Evolutionary conservation across 2,113 vertebrate species (phyloP), one percentile per base, ranked within the genome.

Genomic region (Geococcyx californianus): DNA sequence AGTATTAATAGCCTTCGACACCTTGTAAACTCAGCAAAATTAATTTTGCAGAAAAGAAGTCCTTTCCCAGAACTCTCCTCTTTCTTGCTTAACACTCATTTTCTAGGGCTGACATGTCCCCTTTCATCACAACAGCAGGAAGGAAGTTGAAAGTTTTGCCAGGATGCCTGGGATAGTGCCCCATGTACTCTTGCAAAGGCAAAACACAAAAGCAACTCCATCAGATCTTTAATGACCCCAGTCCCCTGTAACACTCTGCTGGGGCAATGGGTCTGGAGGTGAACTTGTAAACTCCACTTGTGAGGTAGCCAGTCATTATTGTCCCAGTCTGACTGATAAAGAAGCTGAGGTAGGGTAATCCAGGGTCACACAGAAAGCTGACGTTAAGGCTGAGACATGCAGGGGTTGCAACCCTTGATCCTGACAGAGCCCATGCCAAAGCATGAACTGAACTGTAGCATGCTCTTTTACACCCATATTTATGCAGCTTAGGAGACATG

Each of bases 1-100:
- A 66, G 66, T 11, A 89, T 91, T 95, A 95, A 94, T 60, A 89
- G 90, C 72, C 86, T 91, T 94, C 7, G 5, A 86, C 93, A 95
- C 86, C 93, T 91, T 94, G 84, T 96, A 95, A 93, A 96, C 59
- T 75, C 84, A 93, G 84, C 88, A 95, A 85, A 96, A 87, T 90
- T 87, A 82, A 91, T 94, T 95, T 87, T 70, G 86, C 67, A 89
- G 56, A 38, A 72, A 79, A 81, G 33, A 84, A 91, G 38, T 29
- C 40, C 79, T 90, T 97, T 94, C 88, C 86, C 92, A 94, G 62
- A 70, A 92, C 29, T 67, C 80, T 92, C 40, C 23, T 91, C 87
- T 90, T 73, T 51, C 85, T 70, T 69, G 42, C n/a, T 70, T 62
- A 59, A 64, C 55, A 49, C 0, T 1, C 66, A 21, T 79, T 96